phyloP scores from a whole-genome alignment of 2,113 vertebrate genomes.

The Petrocephalus microphthalmus region DNA sequence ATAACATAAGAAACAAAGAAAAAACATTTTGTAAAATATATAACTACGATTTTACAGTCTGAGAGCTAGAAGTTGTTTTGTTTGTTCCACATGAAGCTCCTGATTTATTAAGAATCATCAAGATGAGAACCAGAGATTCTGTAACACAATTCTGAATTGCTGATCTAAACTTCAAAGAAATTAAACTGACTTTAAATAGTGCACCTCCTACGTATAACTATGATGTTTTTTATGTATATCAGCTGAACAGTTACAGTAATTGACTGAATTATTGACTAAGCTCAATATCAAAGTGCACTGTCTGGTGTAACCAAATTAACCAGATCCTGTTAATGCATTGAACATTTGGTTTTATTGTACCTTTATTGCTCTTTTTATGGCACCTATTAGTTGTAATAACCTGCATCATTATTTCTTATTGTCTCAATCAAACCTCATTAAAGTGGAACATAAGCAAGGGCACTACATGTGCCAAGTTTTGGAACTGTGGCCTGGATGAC shows the following conservation, averaged over 20 bases:
- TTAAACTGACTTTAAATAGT: not conserved
- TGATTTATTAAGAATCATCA: not conserved
- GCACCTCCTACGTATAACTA: not conserved
- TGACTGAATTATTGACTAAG: not conserved
- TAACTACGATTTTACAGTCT: not conserved
- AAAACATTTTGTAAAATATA: not conserved
- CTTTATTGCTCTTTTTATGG: not conserved
- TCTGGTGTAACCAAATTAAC: not conserved
- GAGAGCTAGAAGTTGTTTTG: not conserved
- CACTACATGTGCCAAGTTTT: not conserved
- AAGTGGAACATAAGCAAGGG: not conserved
- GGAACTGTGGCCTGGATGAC: not conserved
- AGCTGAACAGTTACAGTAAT: not conserved
- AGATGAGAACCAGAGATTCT: not conserved
- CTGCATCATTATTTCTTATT: not conserved
- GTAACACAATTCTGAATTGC: not conserved
- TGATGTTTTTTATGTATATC: not conserved
- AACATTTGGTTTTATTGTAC: not conserved
- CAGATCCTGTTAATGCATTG: not conserved
- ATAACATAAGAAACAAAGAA: not conserved
- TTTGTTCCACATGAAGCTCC: not conserved
- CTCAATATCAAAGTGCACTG: not conserved
- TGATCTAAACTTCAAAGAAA: not conserved
- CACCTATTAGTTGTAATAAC: not conserved
- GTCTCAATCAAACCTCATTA: not conserved